Evolutionary conservation across 2,888 invertebrate genomes (phyloP), one percentile per base, ranked within the genome.

Genomic region (Sisyra terminalis): DNA sequence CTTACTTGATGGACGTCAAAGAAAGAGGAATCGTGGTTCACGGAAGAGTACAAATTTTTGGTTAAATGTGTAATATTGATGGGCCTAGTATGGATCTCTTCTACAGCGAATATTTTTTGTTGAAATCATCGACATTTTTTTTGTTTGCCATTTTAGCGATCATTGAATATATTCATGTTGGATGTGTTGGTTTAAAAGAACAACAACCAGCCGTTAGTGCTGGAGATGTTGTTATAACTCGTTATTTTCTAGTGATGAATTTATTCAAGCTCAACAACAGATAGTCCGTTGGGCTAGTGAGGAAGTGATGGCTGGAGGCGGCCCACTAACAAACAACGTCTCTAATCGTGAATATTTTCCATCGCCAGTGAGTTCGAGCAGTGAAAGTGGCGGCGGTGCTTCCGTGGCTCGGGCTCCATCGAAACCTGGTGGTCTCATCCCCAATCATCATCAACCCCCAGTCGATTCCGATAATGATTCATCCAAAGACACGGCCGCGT

Each of bases 221-320:
- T 57, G 56, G 73, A 18, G 74, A 73, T 67, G 63, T 74, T 73
- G 70, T 74, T 75, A 75, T 73, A 73, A 74, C 78, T 78, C 37
- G 76, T 79, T 82, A 79, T 82, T 83, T 85, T 85, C 78, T 85
- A 87, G 86, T 85, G 86, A 85, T 85, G 85, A 85, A 78, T 87
- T 86, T 85, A 84, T 86, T 85, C 85, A 87, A 85, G 86, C 87
- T 84, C 87, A 85, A 82, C 86, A 82, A 82, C 85, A 82, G 77
- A 78, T 84, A 83, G 86, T 82, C 80, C 85, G 83, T 76, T 86
- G 86, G 84, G 86, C 84, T 75, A 87, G 85, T 82, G 84, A 86
- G 73, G 84, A 84, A 67, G 71, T 71, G 65, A 24, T 24, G 67
- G 71, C 71, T 64, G 71, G 75, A 65, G 63, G 63, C 57, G 58